These are phyloP conservation scores for Chloroceryle aenea DNA, from an alignment of 2,113 vertebrate genomes.

Conservation along the genomic window DNA sequence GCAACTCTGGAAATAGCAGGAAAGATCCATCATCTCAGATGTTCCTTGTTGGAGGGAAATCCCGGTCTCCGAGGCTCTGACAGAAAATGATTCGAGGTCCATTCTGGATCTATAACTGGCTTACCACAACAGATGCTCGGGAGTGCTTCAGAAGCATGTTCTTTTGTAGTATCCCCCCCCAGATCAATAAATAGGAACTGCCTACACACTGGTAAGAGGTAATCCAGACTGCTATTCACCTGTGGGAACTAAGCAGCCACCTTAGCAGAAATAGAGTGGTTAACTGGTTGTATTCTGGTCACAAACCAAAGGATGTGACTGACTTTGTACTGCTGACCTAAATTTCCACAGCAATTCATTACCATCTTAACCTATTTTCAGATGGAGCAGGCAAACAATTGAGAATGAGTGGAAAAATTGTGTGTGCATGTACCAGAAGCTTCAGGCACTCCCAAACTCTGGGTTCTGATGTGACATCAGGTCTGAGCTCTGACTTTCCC, in stretches of 20 bases:
- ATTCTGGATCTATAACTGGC: background rate
- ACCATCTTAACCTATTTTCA: background rate
- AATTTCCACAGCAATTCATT: background rate
- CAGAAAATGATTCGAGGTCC: background rate
- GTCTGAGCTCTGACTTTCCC: background rate
- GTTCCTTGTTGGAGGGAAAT: background rate
- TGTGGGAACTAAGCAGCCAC: background rate
- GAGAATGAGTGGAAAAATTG: background rate
- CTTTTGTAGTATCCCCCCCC: background rate
- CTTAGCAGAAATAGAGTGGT: background rate
- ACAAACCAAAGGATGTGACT: background rate
- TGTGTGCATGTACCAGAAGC: background rate
- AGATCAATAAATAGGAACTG: background rate
- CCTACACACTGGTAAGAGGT: background rate
- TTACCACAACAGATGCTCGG: background rate
- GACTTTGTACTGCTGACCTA: background rate
- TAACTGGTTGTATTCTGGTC: background rate
- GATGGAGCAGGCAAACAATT: background rate
- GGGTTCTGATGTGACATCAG: background rate
- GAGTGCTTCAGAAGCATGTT: background rate
- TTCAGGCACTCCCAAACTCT: background rate
- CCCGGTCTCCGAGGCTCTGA: background rate
- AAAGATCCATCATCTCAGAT: background rate
- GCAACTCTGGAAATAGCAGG: background rate
- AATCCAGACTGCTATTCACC: background rate